Conservation (phyloP, 2,113 vertebrate species). For the Ctenodactylus gundi region DNA sequence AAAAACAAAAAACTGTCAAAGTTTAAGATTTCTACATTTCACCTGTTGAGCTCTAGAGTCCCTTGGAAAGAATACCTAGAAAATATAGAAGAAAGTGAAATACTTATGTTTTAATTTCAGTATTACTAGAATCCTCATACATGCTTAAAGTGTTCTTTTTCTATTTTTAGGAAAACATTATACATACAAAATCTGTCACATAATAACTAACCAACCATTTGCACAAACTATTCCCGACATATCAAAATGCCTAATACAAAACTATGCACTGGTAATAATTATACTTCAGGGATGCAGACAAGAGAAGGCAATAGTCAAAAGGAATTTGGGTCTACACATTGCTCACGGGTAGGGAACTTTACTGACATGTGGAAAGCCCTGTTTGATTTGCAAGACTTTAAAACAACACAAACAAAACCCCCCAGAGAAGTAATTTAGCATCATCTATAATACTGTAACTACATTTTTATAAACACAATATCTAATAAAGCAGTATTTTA, state of each 20-base stretch:
- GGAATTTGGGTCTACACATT: background rate
- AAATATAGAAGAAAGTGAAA: conserved; percentile 24
- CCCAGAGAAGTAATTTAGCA: background rate
- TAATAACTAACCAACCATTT: background rate
- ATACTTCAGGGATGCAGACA: background rate
- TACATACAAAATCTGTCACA: background rate
- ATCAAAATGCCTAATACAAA: conserved; percentile 21
- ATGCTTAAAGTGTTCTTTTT: background rate
- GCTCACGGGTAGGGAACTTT: background rate
- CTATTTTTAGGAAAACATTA: background rate
- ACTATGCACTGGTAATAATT: background rate
- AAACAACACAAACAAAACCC: background rate
- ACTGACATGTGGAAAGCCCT: background rate
- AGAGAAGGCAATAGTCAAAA: background rate
- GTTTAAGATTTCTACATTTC: background rate
- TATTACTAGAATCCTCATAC: background rate
- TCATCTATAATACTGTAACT: background rate
- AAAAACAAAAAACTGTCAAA: background rate
- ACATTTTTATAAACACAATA: background rate
- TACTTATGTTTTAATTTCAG: background rate
- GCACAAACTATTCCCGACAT: background rate
- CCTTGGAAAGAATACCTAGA: conserved; percentile 20
- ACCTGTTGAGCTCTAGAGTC: background rate
- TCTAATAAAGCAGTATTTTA: background rate
- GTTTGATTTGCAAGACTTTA: background rate